phyloP scores from a whole-genome alignment of 2,113 vertebrate genomes.

The Lagopus muta region DNA sequence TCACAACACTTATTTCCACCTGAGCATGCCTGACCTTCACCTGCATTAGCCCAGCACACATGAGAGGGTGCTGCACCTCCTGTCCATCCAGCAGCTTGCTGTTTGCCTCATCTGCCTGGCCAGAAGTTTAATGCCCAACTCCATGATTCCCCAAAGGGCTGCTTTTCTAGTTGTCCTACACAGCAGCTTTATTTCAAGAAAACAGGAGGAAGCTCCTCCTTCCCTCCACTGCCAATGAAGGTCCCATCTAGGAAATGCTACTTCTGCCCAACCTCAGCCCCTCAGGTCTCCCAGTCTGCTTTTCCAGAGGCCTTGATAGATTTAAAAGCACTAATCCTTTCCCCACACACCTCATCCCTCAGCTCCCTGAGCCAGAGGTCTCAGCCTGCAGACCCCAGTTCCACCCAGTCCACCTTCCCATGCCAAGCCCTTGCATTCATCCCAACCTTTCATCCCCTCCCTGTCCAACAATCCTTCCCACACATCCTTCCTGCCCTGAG shows the following conservation, averaged over 20 bases:
- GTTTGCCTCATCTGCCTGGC: not conserved
- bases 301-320: not conserved
- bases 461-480: conserved; percentile 37
- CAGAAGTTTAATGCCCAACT: not conserved
- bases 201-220: not conserved
- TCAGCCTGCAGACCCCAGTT: not conserved
- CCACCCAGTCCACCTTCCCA: not conserved
- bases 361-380: not conserved
- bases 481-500: conserved; percentile 48
- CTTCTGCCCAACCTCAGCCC: not conserved
- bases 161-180: not conserved
- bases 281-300: not conserved
- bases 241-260: not conserved
- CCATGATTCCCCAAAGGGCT: not conserved
- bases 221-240: not conserved
- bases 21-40: not conserved
- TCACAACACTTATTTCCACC: not conserved
- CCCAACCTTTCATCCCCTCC: not conserved
- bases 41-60: not conserved
- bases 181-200: not conserved
- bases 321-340: not conserved
- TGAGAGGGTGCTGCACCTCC: not conserved
- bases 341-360: not conserved
- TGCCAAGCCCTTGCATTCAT: not conserved
- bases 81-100: not conserved